Evolutionary conservation across 2,797 vertebrate species (phyloP), one percentile per base, ranked within the genome.

Genomic region (Malurus leucopterus): DNA sequence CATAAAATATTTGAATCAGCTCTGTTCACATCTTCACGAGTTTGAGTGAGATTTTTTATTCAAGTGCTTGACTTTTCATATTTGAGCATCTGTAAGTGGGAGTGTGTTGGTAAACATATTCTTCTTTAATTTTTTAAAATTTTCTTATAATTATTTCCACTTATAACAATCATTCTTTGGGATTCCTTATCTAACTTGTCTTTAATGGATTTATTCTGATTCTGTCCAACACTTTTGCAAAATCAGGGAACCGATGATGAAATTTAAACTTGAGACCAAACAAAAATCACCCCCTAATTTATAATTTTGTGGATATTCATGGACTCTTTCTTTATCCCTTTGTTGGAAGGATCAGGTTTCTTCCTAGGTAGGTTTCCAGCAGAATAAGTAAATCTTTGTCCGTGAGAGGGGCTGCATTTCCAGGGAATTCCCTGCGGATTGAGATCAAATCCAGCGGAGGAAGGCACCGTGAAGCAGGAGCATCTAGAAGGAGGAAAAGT

Each of bases 401-500:
- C 24, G 43, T 75, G 73, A 55, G 50, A 43, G 36, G 47, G 57
- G 76, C 34, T 64, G 27, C 12, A 13, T 73, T 87, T 59, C 21
- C 38, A 22, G 65, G 82, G 84, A 72, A 69, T 90, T 89, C 87
- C 84, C 85, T 49, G 70, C 5, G 6, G 86, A 46, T 54, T 78
- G n/a, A 1, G 0, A 43, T 46, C 63, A 29, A 17, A 58, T 22
- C n/a, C 62, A 53, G 53, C 49, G 1, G 3, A 55, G 70, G 69
- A 51, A 87, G 84, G 24, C 50, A n/a, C 49, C 15, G 47, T 51
- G 82, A 67, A 82, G 58, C 53, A n/a, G 51, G 51, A 90, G 57
- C 11, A 82, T 47, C 71, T 54, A 57, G 73, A 3, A 88, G 77
- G 46, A 91, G 62, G n/a, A 74, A 93, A 94, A 93, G 22, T 90